Evolutionary conservation across 2,113 vertebrate species (phyloP).

Genomic region (Vidua macroura): DNA sequence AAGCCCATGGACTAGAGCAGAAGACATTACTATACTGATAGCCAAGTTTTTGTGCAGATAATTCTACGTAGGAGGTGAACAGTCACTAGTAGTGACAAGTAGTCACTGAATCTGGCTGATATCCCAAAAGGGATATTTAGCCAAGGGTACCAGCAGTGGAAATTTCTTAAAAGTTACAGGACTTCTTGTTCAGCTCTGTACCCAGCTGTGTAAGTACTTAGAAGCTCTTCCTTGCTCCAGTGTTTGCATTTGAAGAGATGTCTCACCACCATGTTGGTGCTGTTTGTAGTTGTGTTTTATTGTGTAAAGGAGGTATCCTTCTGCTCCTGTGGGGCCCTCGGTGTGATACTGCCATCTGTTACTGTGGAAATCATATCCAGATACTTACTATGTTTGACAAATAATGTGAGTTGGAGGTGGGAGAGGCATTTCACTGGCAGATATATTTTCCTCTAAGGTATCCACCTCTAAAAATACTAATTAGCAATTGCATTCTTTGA

Average conservation of each 20-base stretch:
- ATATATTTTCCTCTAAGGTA: background rate
- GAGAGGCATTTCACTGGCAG: background rate
- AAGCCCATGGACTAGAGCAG: background rate
- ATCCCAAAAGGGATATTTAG: background rate
- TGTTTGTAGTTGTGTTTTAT: conserved; percentile 17
- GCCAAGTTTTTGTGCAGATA: background rate
- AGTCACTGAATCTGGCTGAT: background rate
- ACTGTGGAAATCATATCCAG: background rate
- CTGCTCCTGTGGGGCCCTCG: background rate
- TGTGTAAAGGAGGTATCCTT: background rate
- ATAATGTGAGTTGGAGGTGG: background rate
- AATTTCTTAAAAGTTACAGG: background rate
- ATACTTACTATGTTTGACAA: background rate
- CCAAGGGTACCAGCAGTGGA: background rate
- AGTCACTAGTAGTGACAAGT: background rate
- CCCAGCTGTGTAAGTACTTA: background rate
- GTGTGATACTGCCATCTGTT: background rate
- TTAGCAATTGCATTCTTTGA: background rate
- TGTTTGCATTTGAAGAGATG: background rate
- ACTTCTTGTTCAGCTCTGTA: background rate
- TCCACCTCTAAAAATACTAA: background rate
- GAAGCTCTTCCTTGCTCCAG: background rate
- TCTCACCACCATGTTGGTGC: conserved; percentile 19
- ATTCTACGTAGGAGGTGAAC: background rate
- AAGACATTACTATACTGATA: background rate